These are phyloP conservation scores for Manduca sexta DNA, from an alignment of 1,140 invertebrate species.

Conservation along the genomic window DNA sequence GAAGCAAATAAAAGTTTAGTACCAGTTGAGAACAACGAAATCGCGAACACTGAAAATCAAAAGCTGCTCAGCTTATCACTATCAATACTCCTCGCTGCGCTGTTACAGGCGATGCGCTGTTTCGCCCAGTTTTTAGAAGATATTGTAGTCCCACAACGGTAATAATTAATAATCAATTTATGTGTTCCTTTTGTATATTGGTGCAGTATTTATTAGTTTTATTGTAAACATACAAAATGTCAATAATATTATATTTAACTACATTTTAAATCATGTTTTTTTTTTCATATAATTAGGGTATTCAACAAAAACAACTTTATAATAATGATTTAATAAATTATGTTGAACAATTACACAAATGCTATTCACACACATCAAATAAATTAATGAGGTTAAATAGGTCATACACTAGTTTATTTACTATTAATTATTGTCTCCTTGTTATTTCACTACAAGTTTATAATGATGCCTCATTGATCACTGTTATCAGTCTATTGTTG, in stretches of 20 bases:
- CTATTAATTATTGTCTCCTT: conserved; percentile 69
- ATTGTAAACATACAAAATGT: conserved; percentile 26
- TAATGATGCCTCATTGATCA: conserved; percentile 82
- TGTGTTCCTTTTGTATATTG: conserved; percentile 42
- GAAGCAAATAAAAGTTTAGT: conserved; percentile 54
- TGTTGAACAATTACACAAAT: conserved; percentile 63
- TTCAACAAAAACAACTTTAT: conserved; percentile 11
- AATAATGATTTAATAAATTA: conserved; percentile 72
- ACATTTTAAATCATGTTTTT: conserved; percentile 52
- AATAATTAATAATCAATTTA: conserved; percentile 30
- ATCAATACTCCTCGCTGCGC: conserved; percentile 58
- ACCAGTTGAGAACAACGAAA: conserved; percentile 60
- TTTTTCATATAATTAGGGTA: conserved; percentile 6
- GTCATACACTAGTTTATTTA: conserved; percentile 52
- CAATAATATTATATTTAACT: conserved; percentile 57
- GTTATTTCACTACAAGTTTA: conserved; percentile 57
- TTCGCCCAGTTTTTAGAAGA: conserved; percentile 67
- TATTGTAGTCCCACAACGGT: conserved; percentile 60
- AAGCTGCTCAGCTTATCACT: conserved; percentile 63
- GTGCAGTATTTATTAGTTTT: conserved; percentile 51
- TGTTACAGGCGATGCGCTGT: conserved; percentile 64
- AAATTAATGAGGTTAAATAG: conserved; percentile 72
- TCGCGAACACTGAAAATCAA: conserved; percentile 55
- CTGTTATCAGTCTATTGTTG: conserved; percentile 79
- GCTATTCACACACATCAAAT: conserved; percentile 66